These are phyloP conservation scores for Mesochorus sp. DNA, from an alignment of 2,888 invertebrate genomes.

Conservation along the genomic window DNA sequence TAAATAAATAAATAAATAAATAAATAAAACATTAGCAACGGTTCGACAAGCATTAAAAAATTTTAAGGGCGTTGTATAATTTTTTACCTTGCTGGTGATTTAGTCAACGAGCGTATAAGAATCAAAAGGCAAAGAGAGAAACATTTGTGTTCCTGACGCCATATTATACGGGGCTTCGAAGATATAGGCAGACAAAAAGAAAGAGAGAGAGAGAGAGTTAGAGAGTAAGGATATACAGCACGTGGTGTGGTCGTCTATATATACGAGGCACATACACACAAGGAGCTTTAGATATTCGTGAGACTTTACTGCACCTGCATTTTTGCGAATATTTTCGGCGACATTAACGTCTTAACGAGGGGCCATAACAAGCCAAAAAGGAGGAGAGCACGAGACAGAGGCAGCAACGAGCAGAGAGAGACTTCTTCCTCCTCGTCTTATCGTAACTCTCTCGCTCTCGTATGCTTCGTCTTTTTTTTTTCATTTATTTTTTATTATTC, in stretches of 20 bases:
- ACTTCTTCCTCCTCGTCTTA: constrained; percentile 42
- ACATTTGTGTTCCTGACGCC: constrained; percentile 46
- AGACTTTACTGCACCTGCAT: constrained; percentile 78
- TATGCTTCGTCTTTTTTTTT: constrained; percentile 16
- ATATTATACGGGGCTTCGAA: constrained; percentile 59
- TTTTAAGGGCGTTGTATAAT: too few relatives aligned
- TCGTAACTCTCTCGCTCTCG: constrained; percentile 29
- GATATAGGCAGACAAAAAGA: constrained; percentile 24
- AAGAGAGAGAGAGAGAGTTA: constrained; percentile 33
- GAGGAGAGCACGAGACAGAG: constrained; percentile 63
- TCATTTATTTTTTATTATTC: constrained; percentile 51
- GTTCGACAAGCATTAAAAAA: too few relatives aligned
- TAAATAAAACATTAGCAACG: too few relatives aligned
- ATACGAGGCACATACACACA: constrained; percentile 22
- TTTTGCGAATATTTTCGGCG: constrained; percentile 80
- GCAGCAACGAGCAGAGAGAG: constrained; percentile 25
- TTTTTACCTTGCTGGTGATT: constrained; percentile 5
- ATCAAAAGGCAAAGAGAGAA: constrained; percentile 24
- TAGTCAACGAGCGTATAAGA: constrained; percentile 29
- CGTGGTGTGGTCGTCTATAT: constrained; percentile 63
- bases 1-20: too few relatives aligned
- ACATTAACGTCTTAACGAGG: constrained; percentile 81
- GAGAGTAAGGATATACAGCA: constrained; percentile 45
- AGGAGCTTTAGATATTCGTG: constrained; percentile 35
- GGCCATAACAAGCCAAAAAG: constrained; percentile 76